phyloP scores from a whole-genome alignment of 1,140 invertebrate species.

The Doryteuthis pealeii region DNA sequence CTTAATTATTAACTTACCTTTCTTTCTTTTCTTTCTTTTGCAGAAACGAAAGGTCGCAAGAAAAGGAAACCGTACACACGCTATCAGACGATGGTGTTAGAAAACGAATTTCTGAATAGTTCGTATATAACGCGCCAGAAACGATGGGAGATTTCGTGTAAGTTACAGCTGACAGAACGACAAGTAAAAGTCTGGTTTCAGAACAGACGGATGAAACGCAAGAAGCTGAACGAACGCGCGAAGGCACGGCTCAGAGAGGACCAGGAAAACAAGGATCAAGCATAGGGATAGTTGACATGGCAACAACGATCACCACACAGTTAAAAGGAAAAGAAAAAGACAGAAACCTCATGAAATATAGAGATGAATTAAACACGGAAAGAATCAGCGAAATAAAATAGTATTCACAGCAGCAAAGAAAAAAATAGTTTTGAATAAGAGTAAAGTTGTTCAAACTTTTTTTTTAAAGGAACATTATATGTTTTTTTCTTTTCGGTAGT shows the following conservation, averaged over 20 bases:
- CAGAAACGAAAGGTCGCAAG: constrained; percentile 60
- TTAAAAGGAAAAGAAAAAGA: neutral
- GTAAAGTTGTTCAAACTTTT: no score
- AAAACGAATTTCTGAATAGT: constrained; percentile 70
- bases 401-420: no score
- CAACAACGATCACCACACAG: neutral
- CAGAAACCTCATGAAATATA: no score
- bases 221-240: constrained; percentile 70
- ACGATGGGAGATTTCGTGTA: constrained; percentile 88
- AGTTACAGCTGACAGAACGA: constrained; percentile 83
- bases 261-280: constrained; percentile 36
- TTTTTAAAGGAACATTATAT: no score
- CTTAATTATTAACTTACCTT: no score
- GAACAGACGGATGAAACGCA: constrained; percentile 98
- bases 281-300: neutral
- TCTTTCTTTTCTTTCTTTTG: constrained; percentile 22
- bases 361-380: no score
- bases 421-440: no score
- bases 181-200: constrained; percentile 81
- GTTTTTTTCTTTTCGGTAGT: no score
- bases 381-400: no score
- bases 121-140: constrained; percentile 71
- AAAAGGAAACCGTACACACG: constrained; percentile 89
- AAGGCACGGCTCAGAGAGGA: constrained; percentile 43
- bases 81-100: constrained; percentile 73